Percentiles rank a stretch among this genome's conserved stretches.
Conservation (phyloP, 2,113 vertebrate species). For the Oenanthe melanoleuca region DNA sequence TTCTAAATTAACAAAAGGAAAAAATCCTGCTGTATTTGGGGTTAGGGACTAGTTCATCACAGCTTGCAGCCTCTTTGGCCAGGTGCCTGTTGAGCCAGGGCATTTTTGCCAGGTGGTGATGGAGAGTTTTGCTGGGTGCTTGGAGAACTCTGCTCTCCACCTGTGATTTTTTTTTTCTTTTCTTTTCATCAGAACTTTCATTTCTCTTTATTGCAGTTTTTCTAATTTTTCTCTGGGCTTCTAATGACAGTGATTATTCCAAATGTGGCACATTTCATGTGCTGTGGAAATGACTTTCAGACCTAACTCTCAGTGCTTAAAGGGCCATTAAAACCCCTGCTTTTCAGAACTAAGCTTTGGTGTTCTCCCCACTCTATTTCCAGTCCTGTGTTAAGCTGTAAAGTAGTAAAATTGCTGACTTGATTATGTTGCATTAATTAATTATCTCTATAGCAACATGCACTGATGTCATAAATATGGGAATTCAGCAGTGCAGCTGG, state of each 20-base stretch:
- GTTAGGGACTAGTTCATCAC: not conserved
- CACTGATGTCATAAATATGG: constrained; percentile 3
- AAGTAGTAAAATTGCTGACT: constrained; percentile 44
- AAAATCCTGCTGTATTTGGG: not conserved
- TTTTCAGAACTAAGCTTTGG: not conserved
- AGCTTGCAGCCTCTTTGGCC: not conserved
- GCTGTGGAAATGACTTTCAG: not conserved
- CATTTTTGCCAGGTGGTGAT: not conserved
- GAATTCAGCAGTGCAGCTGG: not conserved
- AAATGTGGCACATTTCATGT: not conserved
- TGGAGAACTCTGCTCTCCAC: not conserved
- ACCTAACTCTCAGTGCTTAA: not conserved
- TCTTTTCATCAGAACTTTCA: not conserved
- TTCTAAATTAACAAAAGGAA: not conserved
- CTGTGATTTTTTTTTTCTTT: not conserved
- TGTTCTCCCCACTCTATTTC: not conserved
- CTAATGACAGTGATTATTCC: not conserved
- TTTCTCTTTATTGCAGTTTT: not conserved
- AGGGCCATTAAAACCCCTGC: not conserved
- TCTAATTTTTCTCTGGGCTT: not conserved
- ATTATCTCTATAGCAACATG: constrained; percentile 48
- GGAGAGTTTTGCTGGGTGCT: not conserved
- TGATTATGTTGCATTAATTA: constrained; percentile 55
- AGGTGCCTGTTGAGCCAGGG: not conserved
- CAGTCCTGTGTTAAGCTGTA: not conserved